Evolutionary conservation across 2,113 vertebrate genomes (phyloP), one percentile per base, ranked within the genome.

Genomic region (Petrocephalus zakoni): DNA sequence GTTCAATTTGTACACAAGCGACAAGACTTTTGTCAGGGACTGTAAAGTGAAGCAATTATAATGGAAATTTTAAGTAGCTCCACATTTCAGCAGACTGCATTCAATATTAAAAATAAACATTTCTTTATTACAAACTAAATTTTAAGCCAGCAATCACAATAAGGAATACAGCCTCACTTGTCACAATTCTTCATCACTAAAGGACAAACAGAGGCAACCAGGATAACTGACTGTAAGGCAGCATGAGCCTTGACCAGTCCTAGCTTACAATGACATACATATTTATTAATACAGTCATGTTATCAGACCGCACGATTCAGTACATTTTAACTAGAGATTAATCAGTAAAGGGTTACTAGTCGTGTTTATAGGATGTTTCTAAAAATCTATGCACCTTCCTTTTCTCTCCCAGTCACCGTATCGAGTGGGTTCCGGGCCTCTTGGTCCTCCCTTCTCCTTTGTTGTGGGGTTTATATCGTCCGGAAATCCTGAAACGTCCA

Each of bases 351-450:
- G 21, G 46, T 83, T 83, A 46, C 55, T 64, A 22, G 3, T 58
- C 21, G 29, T 58, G 11, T 17, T 17, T 82, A 64, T 22, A n/a
- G 6, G 5, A 17, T 2, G 42, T 2, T 37, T 6, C 92, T 96
- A 99, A 92, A 99, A 99, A 93, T 99, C 98, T 91, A 99, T 97
- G 93, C 98, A 99, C 88, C 98, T 97, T 88, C 98, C 98, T 94
- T 97, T 99, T 91, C 98, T 96, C 91, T 99, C 98, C 98, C 98
- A 99, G 85, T 99, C 98, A 91, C 98, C 98, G 0, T 97, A 99
- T 88, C 98, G 97, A 0, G 98, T 99, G 88, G 98, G 98, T 94
- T 99, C 98, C 9, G 97, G 98, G 87, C 98, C 98, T 90, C 93
- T 95, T 34, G 98, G 98, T 87, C 98, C 98, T 78, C 97, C 97